Evolutionary conservation across 1,140 invertebrate species (phyloP).

Genomic region (Lordiphosa clarofinis): DNA sequence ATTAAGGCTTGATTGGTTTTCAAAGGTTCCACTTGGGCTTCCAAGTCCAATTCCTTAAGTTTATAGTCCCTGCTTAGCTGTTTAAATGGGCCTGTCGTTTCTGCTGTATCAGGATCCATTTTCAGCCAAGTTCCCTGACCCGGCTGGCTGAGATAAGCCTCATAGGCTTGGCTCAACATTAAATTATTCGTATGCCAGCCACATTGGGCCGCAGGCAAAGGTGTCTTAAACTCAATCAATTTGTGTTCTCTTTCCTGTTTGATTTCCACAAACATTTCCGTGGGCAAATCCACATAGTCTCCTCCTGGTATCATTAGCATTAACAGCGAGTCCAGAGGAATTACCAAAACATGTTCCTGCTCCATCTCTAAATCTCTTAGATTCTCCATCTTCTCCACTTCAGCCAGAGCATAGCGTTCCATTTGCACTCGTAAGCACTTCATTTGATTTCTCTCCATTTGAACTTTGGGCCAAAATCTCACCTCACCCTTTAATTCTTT

Average conservation of each 20-base stretch:
- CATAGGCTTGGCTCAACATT: slow-evolving; percentile 31
- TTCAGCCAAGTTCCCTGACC: slow-evolving; percentile 41
- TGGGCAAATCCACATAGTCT: slow-evolving; percentile 48
- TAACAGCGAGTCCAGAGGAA: slow-evolving; percentile 60
- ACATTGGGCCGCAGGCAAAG: slow-evolving; percentile 45
- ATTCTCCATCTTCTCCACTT: neutral
- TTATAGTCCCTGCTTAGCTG: slow-evolving; percentile 15
- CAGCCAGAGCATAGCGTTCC: slow-evolving; percentile 28
- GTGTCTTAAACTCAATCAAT: slow-evolving; percentile 47
- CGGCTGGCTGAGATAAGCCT: slow-evolving; percentile 23
- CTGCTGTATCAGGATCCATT: neutral
- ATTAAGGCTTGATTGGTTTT: slow-evolving; percentile 38
- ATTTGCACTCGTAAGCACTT: slow-evolving; percentile 33
- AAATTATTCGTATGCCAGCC: slow-evolving; percentile 63
- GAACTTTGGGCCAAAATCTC: slow-evolving; percentile 25
- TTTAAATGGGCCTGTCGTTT: neutral
- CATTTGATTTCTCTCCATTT: slow-evolving; percentile 2
- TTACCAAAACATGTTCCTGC: slow-evolving; percentile 24
- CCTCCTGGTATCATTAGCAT: slow-evolving; percentile 46
- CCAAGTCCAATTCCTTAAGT: neutral
- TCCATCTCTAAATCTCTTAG: neutral
- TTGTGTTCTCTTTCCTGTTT: slow-evolving; percentile 20
- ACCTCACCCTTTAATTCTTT: slow-evolving; percentile 25
- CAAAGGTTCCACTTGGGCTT: neutral
- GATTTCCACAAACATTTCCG: slow-evolving; percentile 51